Conservation (phyloP, 2,888 invertebrate species). For the Bombylius discolor region DNA sequence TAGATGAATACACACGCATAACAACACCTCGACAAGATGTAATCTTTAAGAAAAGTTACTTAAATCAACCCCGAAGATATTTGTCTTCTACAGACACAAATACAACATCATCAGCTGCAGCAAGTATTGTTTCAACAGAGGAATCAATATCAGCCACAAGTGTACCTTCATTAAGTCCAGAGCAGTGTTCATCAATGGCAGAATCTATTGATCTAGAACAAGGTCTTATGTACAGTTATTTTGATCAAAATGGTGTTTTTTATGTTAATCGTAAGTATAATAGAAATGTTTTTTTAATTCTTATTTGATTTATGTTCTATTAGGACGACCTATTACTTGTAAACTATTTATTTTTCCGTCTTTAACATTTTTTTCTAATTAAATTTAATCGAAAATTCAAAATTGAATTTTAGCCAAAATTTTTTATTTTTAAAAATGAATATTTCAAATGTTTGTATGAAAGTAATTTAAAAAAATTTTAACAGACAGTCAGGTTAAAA, state of each 20-base stretch:
- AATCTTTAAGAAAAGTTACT: conserved; percentile 55
- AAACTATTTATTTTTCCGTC: too few relatives aligned
- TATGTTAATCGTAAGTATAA: conserved; percentile 38
- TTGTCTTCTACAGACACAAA: conserved; percentile 14
- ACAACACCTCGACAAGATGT: conserved; percentile 57
- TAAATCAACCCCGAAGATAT: conserved; percentile 35
- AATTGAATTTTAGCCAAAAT: too few relatives aligned
- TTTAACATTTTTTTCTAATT: too few relatives aligned
- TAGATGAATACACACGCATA: conserved; percentile 49
- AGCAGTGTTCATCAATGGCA: conserved; percentile 14
- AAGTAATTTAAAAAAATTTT: too few relatives aligned
- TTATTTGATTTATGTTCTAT: neutral
- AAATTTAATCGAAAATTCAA: too few relatives aligned
- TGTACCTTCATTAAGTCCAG: conserved; percentile 15
- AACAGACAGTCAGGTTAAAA: too few relatives aligned
- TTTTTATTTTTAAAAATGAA: too few relatives aligned
- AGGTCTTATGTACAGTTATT: conserved; percentile 28
- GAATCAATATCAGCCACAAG: conserved; percentile 15
- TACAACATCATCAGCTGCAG: conserved; percentile 15
- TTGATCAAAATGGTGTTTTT: conserved; percentile 40
- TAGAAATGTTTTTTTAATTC: neutral
- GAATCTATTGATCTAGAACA: conserved; percentile 14
- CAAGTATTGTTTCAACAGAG: conserved; percentile 17
- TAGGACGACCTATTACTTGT: neutral
- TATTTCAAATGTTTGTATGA: too few relatives aligned